A percentile compares a stretch with the other conserved stretches of the same genome.
Conservation (phyloP, 1,140 invertebrate genomes). For the Macrobrachium rosenbergii region DNA sequence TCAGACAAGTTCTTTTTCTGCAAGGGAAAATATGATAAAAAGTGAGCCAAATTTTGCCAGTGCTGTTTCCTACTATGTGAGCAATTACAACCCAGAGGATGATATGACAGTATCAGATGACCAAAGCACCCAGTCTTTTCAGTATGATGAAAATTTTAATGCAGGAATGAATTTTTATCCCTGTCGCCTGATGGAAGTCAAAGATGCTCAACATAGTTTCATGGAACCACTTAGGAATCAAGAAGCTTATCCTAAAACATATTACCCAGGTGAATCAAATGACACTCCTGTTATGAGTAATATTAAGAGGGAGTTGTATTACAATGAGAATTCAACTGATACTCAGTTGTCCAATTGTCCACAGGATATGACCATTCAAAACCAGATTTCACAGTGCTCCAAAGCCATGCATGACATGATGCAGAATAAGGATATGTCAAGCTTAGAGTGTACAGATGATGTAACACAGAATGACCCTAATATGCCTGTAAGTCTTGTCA, state of each 20-base stretch:
- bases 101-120: conserved; percentile 57
- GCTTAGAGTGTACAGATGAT: background rate
- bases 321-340: conserved; percentile 55
- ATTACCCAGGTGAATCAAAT: conserved; percentile 44
- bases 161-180: conserved; percentile 46
- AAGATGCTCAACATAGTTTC: conserved; percentile 43
- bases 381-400: conserved; percentile 28
- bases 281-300: conserved; percentile 29
- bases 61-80: conserved; percentile 56
- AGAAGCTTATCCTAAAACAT: conserved; percentile 47
- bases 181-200: conserved; percentile 39
- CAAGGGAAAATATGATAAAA: conserved; percentile 45
- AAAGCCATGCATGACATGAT: conserved; percentile 12
- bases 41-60: conserved; percentile 37
- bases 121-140: conserved; percentile 54
- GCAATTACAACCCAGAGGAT: conserved; percentile 53
- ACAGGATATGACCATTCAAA: conserved; percentile 60
- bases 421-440: conserved; percentile 8
- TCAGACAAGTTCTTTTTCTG: conserved; percentile 23
- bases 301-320: conserved; percentile 38
- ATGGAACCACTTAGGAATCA: conserved; percentile 37
- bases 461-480: conserved; percentile 1
- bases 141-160: conserved; percentile 52
- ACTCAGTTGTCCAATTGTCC: conserved; percentile 55
- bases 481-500: conserved; percentile 37